Evolutionary conservation across 1,140 invertebrate genomes (phyloP), one percentile per base, ranked within the genome.

Genomic region (Heliconius congener): DNA sequence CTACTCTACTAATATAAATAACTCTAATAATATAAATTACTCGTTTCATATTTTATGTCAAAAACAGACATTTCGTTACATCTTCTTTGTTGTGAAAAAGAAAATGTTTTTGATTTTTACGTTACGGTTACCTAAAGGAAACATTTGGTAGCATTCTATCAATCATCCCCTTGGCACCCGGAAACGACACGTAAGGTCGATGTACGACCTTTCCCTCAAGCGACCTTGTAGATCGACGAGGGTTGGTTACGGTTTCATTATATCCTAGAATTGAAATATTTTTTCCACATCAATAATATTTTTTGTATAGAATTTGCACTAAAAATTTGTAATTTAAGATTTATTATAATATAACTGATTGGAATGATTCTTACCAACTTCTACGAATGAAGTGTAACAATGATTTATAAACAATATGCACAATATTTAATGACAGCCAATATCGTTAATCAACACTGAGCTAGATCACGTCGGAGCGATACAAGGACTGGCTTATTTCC

Each of bases 111-210:
- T 23, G 30, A 34, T 71, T 71, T 71, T 71, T 37, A 71, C 70
- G 34, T 71, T 27, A 70, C 66, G 75, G 18, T 55, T 57, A 8
- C 18, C 2, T 6, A 52, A 19, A 52, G 50, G 18, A 52, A 52
- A 52, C 55, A 57, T 57, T 57, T 23, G 2, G 19, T 57, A 19
- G 19, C 55, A 76, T 39, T 37, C 72, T 81, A 91, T 90, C 82
- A 87, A 86, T 92, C 86, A 91, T 89, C 78, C 82, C 78, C 84
- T 86, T 73, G 78, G 79, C 60, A 85, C 85, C 85, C 86, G 88
- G 86, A 90, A 87, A 83, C 73, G 73, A 73, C 55, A 77, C 78
- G 84, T 82, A 84, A 87, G 90, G 89, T 93, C 89, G 84, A 86
- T 77, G 87, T 13, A 85, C 88, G 89, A 85, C 91, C 87, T 91